Base-by-base conservation (phyloP, 2,113 vertebrate genomes). In the Pseudopodoces humilis region DNA sequence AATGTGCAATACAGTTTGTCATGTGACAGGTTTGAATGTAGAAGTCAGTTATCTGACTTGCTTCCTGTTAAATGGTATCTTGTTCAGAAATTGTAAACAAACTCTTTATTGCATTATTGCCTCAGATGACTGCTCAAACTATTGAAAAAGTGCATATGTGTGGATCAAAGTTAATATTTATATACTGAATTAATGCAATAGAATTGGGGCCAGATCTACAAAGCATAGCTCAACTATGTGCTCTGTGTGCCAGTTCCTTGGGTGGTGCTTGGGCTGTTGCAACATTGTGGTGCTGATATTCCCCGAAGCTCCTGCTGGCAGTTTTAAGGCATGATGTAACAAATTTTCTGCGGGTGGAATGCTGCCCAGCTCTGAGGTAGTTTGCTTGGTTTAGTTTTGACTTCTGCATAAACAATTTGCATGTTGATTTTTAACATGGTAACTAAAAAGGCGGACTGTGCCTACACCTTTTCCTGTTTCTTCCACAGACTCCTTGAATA, bases 301-400 rank as follows among this genome's bases (percentile, higher is more conserved):
- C 39, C 81, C 88, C 10, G 3, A 64, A 95, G 83, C 43, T 86
- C 60, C 55, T 6, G 1, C 80, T 77, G 86, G 53, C 91, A 87
- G 69, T 67, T 94, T 44, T 28, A 41, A 78, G 76, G 50, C 82
- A 28, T 78, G 87, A 92, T 77, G 75, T 77, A 86, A 83, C 63
- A 88, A 33, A 75, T 24, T 81, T 62, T 43, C 33, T 10, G 46
- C 10, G 64, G 53, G 75, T 72, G 71, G 90, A 91, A 91, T 9
- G 30, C 82, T 92, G 75, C 92, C 87, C 43, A 50, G 75, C 37
- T 68, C 92, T 94, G 92, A 96, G 74, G 90, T 77, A 83, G 39
- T 88, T 88, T 91, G 67, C 85, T 95, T 86, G 47, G 56, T 86
- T 96, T 90, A 70, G 83, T 62, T 95, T 92, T 81, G 47, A 80